phyloP scores from a whole-genome alignment of 2,797 vertebrate species.

The Pangasius larnaudii region DNA sequence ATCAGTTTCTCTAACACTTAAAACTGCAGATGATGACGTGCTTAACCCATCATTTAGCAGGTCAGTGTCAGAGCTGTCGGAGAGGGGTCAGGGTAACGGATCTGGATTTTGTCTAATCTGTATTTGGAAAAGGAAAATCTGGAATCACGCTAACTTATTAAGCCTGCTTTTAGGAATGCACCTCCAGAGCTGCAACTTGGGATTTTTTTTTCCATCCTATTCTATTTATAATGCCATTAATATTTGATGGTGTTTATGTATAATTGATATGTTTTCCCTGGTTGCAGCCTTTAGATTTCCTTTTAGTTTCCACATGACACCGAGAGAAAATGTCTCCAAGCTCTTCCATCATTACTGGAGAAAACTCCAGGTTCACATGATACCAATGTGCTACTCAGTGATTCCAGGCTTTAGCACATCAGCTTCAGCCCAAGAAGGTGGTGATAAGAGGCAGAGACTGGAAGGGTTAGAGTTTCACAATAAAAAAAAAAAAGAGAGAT shows the following conservation, averaged over 20 bases:
- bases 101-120: not conserved
- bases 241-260: constrained; percentile 18
- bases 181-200: not conserved
- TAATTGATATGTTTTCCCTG: constrained; percentile 13
- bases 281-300: constrained; percentile 14
- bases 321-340: not conserved
- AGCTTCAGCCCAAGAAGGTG: no score
- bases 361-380: not conserved
- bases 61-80: not conserved
- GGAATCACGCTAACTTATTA: no score
- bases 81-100: not conserved
- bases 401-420: no score
- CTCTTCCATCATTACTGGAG: not conserved
- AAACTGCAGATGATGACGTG: not conserved
- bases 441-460: no score
- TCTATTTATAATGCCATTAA: constrained; percentile 19
- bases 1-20: not conserved
- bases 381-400: no score
- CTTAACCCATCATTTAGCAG: not conserved
- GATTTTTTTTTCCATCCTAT: not conserved
- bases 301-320: not conserved
- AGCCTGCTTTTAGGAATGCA: not conserved
- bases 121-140: not conserved
- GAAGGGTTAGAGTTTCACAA: no score
- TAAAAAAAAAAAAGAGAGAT: no score